Evolutionary conservation across 1,140 invertebrate genomes (phyloP).

Genomic region (Probaryconus sp.): DNA sequence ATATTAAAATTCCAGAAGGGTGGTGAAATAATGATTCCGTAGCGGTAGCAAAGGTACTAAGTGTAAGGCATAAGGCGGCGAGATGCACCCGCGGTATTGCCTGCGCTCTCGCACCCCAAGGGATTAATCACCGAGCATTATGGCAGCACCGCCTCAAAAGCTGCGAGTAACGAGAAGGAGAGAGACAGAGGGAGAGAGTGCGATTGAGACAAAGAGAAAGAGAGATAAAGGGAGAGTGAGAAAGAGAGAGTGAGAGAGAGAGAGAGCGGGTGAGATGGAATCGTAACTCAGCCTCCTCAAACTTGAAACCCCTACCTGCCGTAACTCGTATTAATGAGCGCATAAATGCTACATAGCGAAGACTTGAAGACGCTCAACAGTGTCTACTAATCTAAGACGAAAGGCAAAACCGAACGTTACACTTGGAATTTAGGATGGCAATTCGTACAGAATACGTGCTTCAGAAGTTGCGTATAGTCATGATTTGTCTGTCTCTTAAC

Average conservation of each 20-base stretch:
- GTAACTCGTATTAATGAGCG: slow-evolving; percentile 71
- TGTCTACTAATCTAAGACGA: slow-evolving; percentile 49
- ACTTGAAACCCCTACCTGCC: slow-evolving; percentile 56
- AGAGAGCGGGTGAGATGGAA: slow-evolving; percentile 47
- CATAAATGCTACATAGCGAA: slow-evolving; percentile 67
- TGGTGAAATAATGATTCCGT: slow-evolving; percentile 67
- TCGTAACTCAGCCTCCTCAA: slow-evolving; percentile 69
- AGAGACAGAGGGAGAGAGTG: slow-evolving; percentile 23
- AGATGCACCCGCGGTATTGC: slow-evolving; percentile 63
- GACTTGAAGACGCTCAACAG: slow-evolving; percentile 39
- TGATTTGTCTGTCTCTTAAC: no score
- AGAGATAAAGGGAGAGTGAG: slow-evolving; percentile 25
- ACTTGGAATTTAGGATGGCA: slow-evolving; percentile 32
- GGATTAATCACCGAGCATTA: slow-evolving; percentile 76
- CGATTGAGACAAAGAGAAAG: slow-evolving; percentile 12
- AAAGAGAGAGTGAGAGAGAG: slow-evolving; percentile 1
- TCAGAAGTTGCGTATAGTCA: background rate
- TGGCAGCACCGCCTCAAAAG: slow-evolving; percentile 69
- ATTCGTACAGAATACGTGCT: slow-evolving; percentile 24
- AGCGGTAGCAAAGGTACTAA: slow-evolving; percentile 59
- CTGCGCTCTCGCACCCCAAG: slow-evolving; percentile 58
- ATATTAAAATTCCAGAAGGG: slow-evolving; percentile 72
- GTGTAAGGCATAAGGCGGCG: slow-evolving; percentile 50
- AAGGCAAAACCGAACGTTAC: slow-evolving; percentile 43
- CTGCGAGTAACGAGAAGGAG: slow-evolving; percentile 53